Conservation (phyloP, 2,113 vertebrate genomes). For the Trochalopteron elliotii region DNA sequence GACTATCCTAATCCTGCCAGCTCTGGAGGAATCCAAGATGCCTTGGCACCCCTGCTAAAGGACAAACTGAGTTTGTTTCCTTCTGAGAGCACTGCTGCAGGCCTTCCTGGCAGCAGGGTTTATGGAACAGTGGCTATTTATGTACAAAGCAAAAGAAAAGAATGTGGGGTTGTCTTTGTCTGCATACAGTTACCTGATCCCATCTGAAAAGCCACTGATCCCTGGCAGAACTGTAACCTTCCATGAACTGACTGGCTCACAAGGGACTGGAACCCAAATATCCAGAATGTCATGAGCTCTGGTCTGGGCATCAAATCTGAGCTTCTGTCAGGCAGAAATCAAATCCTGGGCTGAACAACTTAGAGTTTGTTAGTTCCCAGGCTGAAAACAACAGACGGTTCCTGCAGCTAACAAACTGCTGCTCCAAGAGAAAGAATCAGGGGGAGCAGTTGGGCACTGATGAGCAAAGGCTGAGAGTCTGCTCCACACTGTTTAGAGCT, state of each 20-base stretch:
- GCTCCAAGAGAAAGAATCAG: slow-evolving; percentile 9
- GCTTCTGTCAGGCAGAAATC: background rate
- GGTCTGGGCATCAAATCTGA: background rate
- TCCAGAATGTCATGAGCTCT: background rate
- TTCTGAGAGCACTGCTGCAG: background rate
- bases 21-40: background rate
- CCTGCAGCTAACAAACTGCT: slow-evolving; percentile 8
- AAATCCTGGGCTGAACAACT: background rate
- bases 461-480: slow-evolving; percentile 1
- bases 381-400: slow-evolving; percentile 15
- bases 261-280: background rate
- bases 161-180: background rate
- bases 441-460: slow-evolving; percentile 19
- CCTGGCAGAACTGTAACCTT: background rate
- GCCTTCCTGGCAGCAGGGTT: background rate
- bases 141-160: background rate
- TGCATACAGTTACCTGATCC: background rate
- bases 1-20: background rate
- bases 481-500: background rate
- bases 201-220: background rate
- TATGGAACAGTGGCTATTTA: background rate
- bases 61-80: background rate
- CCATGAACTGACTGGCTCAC: background rate
- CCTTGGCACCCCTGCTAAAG: background rate
- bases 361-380: background rate